phyloP scores from a whole-genome alignment of 2,888 invertebrate species.

The Nephrotoma guestfalica region DNA sequence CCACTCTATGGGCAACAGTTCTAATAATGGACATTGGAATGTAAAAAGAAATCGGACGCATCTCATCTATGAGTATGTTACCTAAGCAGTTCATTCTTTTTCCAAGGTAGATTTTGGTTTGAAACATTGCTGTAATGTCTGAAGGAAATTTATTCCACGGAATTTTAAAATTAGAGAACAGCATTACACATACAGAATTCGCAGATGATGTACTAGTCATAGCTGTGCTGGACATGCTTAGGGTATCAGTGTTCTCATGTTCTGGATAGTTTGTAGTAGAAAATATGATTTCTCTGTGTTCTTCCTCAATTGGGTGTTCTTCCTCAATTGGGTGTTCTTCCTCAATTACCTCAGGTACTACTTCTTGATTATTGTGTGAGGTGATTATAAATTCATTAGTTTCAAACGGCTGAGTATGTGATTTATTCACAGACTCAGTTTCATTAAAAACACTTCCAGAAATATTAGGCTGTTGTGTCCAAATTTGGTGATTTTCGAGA shows the following conservation, averaged over 20 bases:
- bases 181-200: not conserved
- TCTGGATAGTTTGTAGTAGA: not conserved
- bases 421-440: not conserved
- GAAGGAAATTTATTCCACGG: not conserved
- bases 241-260: not conserved
- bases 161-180: not conserved
- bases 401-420: not conserved
- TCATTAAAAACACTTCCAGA: not conserved
- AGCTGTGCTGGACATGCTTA: not conserved
- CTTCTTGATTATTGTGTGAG: too few species aligned
- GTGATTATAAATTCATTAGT: not conserved
- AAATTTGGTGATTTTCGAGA: not conserved
- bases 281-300: not conserved
- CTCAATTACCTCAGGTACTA: not conserved
- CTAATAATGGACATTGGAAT: too few species aligned
- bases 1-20: not conserved
- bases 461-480: not conserved
- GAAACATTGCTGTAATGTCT: not conserved
- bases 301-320: too few species aligned
- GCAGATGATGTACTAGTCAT: not conserved
- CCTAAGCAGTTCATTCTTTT: not conserved
- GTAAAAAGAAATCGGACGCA: too few species aligned
- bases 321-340: too few species aligned
- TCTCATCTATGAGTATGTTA: too few species aligned
- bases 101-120: not conserved